Conservation (phyloP, 2,888 invertebrate genomes). For the Eilema sororculum region DNA sequence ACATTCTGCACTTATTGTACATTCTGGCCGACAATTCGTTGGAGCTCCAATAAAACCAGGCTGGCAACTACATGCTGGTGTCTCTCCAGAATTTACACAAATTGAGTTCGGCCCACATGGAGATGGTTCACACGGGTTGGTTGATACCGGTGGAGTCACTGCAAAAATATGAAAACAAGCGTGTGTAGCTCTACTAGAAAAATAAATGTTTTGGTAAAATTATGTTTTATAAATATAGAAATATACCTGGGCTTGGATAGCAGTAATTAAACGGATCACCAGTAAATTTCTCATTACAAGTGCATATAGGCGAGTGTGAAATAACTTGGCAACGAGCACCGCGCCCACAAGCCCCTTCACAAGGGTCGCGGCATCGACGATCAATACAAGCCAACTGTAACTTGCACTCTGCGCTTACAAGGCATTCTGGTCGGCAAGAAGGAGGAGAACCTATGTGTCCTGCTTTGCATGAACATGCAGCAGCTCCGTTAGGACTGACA, state of each 20-base stretch:
- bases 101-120: constrained; percentile 90
- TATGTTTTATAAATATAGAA: not conserved
- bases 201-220: not conserved
- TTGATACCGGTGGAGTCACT: constrained; percentile 58
- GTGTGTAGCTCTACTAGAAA: not conserved
- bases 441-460: constrained; percentile 92
- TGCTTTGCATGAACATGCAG: constrained; percentile 90
- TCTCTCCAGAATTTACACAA: constrained; percentile 88
- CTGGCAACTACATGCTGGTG: constrained; percentile 89
- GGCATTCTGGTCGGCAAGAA: constrained; percentile 92
- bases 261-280: constrained; percentile 92
- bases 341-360: constrained; percentile 91
- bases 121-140: constrained; percentile 89
- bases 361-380: constrained; percentile 91
- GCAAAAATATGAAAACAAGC: constrained; percentile 35
- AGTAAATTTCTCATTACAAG: constrained; percentile 89
- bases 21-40: constrained; percentile 90
- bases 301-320: constrained; percentile 92
- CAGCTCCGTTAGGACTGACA: constrained; percentile 83
- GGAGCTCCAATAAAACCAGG: constrained; percentile 88
- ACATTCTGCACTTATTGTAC: constrained; percentile 90
- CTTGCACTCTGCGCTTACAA: constrained; percentile 90
- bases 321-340: constrained; percentile 91
- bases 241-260: constrained; percentile 85
- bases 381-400: constrained; percentile 90